Base-by-base conservation (phyloP, 2,888 invertebrate genomes). In the Glaucopsyche alexis region DNA sequence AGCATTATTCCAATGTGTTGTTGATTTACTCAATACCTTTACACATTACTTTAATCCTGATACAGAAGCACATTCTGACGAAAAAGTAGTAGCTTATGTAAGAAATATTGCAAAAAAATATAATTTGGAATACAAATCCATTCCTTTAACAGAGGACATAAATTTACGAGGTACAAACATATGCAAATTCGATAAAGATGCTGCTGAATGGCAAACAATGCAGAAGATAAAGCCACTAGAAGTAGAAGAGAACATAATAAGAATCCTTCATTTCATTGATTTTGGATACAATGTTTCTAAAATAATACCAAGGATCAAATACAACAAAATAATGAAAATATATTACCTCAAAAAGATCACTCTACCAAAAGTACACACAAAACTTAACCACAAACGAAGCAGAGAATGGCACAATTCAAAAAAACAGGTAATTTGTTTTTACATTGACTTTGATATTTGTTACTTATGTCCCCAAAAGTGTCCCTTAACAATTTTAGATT, bases 1-100 rank as follows among this genome's bases (percentile, higher is more conserved):
- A 66, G 95, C 95, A 69, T 91, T 98, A 72, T 95, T 98, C 83
- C 95, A 96, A 80, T 95, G 97, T 85, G 95, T 98, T 42, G 95
- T 96, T 69, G 95, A 96, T 77, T 89, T 98, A 72, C 88, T 98
- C 9, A 98, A 98, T 88, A 95, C 97, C 78, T 94, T 98, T 76
- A 95, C 96, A 79, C 93, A 95, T 77, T 95, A 97, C 82, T 90
- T 95, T 75, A 91, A 84, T 67, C 80, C 84, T 50, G 87, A 87
- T 77, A 81, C 81, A 77, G 80, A 84, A 19, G 72, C 77, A 47
- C 75, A 77, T 52, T 79, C 80, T 70, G 76, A 78, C 47, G 80
- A 72, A 50, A 82, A 85, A 74, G 79, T 91, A 71, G 78, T 93
- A 55, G 80, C 84, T 71, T 88, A 87, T 80, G 86, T 86, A 2